Base-by-base conservation (phyloP, 1,140 invertebrate genomes). In the Tribolium castaneum region DNA sequence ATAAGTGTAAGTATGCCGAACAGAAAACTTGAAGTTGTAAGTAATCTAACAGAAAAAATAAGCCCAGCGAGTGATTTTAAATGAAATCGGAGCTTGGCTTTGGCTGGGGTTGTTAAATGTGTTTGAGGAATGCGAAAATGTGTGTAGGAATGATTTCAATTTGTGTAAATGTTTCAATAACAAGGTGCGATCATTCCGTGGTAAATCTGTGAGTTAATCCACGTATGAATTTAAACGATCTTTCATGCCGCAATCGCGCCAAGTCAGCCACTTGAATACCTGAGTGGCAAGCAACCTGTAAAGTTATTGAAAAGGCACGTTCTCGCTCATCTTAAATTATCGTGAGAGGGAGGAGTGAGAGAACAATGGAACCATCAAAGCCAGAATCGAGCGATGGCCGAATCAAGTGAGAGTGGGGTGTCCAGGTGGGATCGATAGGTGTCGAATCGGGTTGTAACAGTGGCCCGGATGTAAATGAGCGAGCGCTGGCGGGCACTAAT, bases 221-320 rank as follows among this genome's bases (percentile, higher is more conserved):
- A 82, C 79, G 81, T 82, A 82, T 82, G 77, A 80, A 76, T 82
- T 82, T 80, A 82, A 82, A 80, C 77, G 79, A 80, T 78, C 79
- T 82, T 80, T 80, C 70, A 80, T 78, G 79, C 76, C 45, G 75
- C 73, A 80, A 80, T 82, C 77, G 80, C 76, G 79, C 81, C 76
- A 80, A 80, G 51, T 82, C 76, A 76, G 79, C 77, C 75, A 62
- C 66, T 79, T 78, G 79, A 82, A 80, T 80, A 82, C 79, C 79
- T 82, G 81, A 82, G 80, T 74, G 59, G 66, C 30, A 59, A 59
- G 73, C 72, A 80, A 79, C 77, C 75, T 79, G 77, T 78, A 62
- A 78, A 80, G 72, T 82, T 82, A 82, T 82, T 78, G 81, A 82
- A 82, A 82, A 80, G 73, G 79, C 81, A 82, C 81, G 81, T 82